Evolutionary conservation across 2,113 vertebrate species (phyloP), one percentile per base, ranked within the genome.

Genomic region (Hyperopisus bebe): DNA sequence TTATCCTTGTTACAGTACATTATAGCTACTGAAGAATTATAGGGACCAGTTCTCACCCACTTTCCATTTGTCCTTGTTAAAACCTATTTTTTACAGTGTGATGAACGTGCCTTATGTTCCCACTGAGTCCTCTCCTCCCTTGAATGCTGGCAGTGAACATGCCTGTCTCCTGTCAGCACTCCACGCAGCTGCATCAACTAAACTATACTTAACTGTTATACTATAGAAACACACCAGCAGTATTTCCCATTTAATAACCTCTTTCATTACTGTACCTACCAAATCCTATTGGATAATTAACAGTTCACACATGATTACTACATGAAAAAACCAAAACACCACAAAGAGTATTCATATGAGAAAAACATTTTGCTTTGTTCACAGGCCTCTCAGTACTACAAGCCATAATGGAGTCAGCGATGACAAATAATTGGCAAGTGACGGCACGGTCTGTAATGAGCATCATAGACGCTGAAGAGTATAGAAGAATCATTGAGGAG

Each of bases 361-460:
- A 31, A 70, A 70, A 70, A 0, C 62, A 70, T 31, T 83, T 83
- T 15, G 13, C 10, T 3, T 91, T 90, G 84, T 90, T 90, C 90
- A 44, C 93, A 99, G 98, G 98, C 91, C 99, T 99, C 95, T 96
- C 98, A 86, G 97, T 99, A 94, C 97, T 99, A 91, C 98, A 99
- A 95, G 97, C 97, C 2, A 98, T 99, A 93, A 99, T 99, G 98
- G 98, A 99, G 95, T 97, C 98, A 46, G 98, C 98, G 21, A 98
- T 99, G 88, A 97, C 98, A 94, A 99, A 98, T 94, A 98, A 98
- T 95, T 99, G 98, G 98, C 98, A 99, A 94, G 98, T 99, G 95
- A 99, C 98, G 21, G 98, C 98, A 70, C 97, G 98, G 91, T 99
- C 98, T 5, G 98, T 99, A 92, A 98, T 98, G 93, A 99, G 94